phyloP scores from a whole-genome alignment of 2,113 vertebrate species.

The Sapayoa aenigma region DNA sequence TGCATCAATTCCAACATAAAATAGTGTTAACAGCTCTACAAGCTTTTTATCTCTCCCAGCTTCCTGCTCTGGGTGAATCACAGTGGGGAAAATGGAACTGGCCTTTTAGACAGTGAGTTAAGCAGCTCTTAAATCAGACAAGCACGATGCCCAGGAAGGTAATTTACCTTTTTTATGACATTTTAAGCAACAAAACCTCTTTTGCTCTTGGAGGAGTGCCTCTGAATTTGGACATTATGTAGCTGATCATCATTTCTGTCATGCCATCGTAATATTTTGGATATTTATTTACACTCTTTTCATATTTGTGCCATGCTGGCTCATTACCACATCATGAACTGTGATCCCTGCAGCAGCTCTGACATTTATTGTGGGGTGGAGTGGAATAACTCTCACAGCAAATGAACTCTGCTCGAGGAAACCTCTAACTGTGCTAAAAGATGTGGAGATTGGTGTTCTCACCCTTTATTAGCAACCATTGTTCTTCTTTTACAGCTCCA shows the following conservation, averaged over 20 bases:
- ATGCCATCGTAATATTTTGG: fast-evolving
- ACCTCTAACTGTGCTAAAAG: not conserved
- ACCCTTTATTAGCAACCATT: fast-evolving
- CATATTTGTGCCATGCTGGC: not conserved
- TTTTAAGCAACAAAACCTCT: not conserved
- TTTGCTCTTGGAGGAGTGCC: not conserved
- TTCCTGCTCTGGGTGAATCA: not conserved
- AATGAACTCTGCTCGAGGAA: not conserved
- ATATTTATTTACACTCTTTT: not conserved
- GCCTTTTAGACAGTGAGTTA: not conserved
- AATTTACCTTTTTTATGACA: not conserved
- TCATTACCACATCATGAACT: not conserved
- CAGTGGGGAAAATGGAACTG: not conserved
- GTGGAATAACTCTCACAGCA: not conserved
- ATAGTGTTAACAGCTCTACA: constrained; percentile 4
- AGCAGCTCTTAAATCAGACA: not conserved
- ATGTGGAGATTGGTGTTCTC: not conserved
- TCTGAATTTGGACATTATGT: not conserved
- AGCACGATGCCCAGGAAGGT: not conserved
- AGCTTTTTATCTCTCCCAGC: not conserved
- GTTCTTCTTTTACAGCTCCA: not conserved
- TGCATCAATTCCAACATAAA: constrained; percentile 8
- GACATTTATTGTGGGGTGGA: not conserved
- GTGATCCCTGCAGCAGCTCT: not conserved
- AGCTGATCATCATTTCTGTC: not conserved